Evolutionary conservation across 2,113 vertebrate species (phyloP).

Genomic region (Orycteropus afer): DNA sequence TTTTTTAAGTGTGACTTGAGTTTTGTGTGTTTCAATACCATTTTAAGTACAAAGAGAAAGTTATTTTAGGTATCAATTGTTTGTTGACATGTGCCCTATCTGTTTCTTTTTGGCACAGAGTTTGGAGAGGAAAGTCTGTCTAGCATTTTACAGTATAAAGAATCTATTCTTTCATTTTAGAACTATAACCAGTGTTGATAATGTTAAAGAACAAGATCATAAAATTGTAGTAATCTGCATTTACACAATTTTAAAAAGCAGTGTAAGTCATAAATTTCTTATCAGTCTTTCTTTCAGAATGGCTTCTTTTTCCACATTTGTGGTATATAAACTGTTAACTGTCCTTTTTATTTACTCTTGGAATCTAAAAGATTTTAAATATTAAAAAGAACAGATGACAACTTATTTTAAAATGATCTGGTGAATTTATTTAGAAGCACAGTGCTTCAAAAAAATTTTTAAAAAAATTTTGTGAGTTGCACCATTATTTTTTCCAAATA

Average conservation of each 20-base stretch:
- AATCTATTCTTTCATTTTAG: constrained; percentile 35
- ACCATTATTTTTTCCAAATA: constrained; percentile 3
- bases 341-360: constrained; percentile 39
- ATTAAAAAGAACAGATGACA: neutral
- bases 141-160: constrained; percentile 36
- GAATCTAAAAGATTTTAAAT: constrained; percentile 45
- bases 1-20: neutral
- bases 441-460: neutral
- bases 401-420: constrained; percentile 40
- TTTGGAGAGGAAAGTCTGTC: neutral
- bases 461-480: neutral
- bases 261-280: constrained; percentile 10
- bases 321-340: constrained; percentile 11
- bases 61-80: constrained; percentile 1
- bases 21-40: neutral
- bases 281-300: neutral
- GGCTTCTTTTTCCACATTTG: neutral
- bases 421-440: neutral
- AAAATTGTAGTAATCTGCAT: constrained; percentile 19
- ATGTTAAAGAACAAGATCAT: neutral
- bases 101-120: neutral
- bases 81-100: neutral
- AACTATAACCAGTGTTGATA: neutral
- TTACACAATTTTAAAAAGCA: constrained; percentile 44
- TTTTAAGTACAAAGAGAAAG: constrained; percentile 29